Evolutionary conservation across 2,888 invertebrate species (phyloP), one percentile per base, ranked within the genome.

Genomic region (Nephrocerus scutellatus): DNA sequence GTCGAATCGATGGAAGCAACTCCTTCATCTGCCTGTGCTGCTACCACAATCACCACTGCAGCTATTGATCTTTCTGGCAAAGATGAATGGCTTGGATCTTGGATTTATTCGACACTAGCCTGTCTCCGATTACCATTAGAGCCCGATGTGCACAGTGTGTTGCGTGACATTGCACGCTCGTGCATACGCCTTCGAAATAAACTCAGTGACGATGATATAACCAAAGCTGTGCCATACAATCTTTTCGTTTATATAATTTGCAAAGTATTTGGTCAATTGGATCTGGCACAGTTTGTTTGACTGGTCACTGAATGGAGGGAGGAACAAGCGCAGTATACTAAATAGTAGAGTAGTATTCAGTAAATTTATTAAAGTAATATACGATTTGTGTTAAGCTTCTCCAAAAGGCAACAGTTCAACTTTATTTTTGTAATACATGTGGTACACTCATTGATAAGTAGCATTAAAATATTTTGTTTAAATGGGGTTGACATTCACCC

Each of bases 101-200:
- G 69, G 69, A 44, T 68, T 2, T 69, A 68, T 48, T 58, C 61
- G 4, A 55, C 57, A 2, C 41, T 69, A 15, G 59, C 57, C 12
- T 68, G 67, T 22, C 48, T 69, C 3, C 62, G 63, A 28, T 41
- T 66, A 33, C 69, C 69, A 2, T 42, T 69, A 31, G 63, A 66
- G 39, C 66, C 68, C 3, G 47, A 60, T 40, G 59, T 65, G 3
- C 63, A 62, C 25, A 64, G 62, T 42, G 54, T 59, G 1, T 41
- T 69, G 26, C 55, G 69, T 0, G 54, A 56, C 12, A 62, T 69
- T 26, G 68, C 62, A 1, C 62, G 62, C 30, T 47, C 54, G 12
- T 66, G 62, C 49, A 56, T 66, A 26, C 43, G 51, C 12, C 39
- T 60, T 6, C 56, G 66, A 16, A 61, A 59, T 25, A 48, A 54